A percentile compares a stretch with the other conserved stretches of the same genome.
Conservation (phyloP, 2,797 vertebrate species). For the Simalia tracyae region DNA sequence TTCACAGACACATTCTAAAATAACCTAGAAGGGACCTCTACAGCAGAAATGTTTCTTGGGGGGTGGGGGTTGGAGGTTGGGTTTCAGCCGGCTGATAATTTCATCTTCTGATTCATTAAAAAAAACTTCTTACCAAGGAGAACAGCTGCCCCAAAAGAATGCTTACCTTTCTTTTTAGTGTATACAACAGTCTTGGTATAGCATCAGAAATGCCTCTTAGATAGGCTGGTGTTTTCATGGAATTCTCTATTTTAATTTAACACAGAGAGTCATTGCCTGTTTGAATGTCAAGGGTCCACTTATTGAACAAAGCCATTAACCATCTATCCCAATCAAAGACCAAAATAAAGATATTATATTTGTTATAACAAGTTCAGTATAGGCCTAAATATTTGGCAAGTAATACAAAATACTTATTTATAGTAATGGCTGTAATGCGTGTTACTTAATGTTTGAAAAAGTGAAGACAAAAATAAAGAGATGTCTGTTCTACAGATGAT, state of each 20-base stretch:
- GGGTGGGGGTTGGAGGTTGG: not conserved
- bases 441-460: constrained; percentile 9
- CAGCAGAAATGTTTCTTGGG: not conserved
- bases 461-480: not conserved
- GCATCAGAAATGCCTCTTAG: not conserved
- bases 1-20: not conserved
- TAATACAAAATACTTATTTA: constrained; percentile 29
- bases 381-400: constrained; percentile 45
- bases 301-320: not conserved
- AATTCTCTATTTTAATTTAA: constrained; percentile 9
- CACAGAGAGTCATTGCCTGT: constrained; percentile 16
- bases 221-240: constrained; percentile 22
- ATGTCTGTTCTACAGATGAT: not conserved
- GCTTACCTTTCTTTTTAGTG: not conserved
- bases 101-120: not conserved
- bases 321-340: not conserved
- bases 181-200: not conserved
- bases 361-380: not conserved
- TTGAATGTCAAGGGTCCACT: constrained; percentile 33
- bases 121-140: not conserved
- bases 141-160: not conserved
- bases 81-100: not conserved
- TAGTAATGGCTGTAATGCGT: constrained; percentile 25
- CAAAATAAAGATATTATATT: not conserved
- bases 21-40: not conserved